Conservation (phyloP, 2,113 vertebrate species). For the Varanus komodoensis region DNA sequence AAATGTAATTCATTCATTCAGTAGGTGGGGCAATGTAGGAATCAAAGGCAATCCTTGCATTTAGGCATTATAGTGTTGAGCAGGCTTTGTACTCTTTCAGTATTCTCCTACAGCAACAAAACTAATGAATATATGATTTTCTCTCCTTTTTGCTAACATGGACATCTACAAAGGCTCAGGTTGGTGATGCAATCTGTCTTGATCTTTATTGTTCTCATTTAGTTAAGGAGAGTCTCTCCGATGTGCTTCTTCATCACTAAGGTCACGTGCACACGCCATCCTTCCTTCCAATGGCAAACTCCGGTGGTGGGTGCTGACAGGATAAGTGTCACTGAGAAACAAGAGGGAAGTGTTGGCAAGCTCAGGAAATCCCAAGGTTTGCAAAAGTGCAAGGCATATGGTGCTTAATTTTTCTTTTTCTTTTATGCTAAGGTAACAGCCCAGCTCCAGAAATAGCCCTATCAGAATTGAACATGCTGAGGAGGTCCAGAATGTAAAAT, state of each 20-base stretch:
- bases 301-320: background rate
- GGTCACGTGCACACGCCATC: background rate
- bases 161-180: constrained; percentile 99
- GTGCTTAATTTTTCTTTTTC: too few species aligned
- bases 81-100: constrained; percentile 64
- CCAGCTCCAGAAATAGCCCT: background rate
- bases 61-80: constrained; percentile 61
- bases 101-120: constrained; percentile 74
- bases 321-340: background rate
- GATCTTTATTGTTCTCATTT: constrained; percentile 78
- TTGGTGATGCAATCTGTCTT: constrained; percentile 92
- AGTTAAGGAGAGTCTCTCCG: constrained; percentile 66
- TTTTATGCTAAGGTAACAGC: too few species aligned
- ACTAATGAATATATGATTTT: constrained; percentile 96
- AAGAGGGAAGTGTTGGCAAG: background rate
- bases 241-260: constrained; percentile 69
- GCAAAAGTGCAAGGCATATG: background rate
- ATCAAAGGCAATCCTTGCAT: constrained; percentile 50
- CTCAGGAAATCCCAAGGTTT: background rate
- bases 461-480: background rate
- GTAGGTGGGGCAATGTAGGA: constrained; percentile 34
- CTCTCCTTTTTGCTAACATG: constrained; percentile 93
- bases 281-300: background rate
- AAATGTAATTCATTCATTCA: background rate
- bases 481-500: background rate